Percentiles rank a stretch among this genome's conserved stretches.
These are phyloP conservation scores for Oreohelix idahoensis DNA, from an alignment of 1,140 invertebrate species.

Conservation along the genomic window DNA sequence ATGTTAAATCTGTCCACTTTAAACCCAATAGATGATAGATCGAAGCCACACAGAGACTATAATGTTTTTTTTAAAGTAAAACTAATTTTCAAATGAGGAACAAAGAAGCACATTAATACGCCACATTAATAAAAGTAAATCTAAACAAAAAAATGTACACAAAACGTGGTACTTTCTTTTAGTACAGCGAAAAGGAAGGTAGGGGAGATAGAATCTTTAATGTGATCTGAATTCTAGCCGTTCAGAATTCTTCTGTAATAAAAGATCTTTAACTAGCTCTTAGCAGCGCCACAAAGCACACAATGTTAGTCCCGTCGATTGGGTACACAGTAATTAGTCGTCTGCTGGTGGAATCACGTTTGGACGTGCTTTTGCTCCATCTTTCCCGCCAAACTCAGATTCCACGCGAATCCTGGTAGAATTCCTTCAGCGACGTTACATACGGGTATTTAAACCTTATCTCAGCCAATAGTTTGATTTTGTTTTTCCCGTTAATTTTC, in stretches of 20 bases:
- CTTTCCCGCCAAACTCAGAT: neutral
- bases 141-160: no score
- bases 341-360: slow-evolving; percentile 7
- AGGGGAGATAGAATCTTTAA: neutral
- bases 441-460: no score
- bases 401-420: neutral
- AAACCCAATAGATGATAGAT: no score
- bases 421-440: no score
- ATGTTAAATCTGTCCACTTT: no score
- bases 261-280: slow-evolving; percentile 11
- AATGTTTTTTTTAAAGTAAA: no score
- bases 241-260: neutral
- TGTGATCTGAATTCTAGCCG: neutral
- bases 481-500: no score
- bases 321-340: slow-evolving; percentile 22
- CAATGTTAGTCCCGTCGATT: neutral
- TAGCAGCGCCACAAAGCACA: neutral
- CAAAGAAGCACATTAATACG: no score
- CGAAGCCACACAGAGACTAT: no score
- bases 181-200: neutral
- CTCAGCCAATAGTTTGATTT: no score
- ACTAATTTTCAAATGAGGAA: no score
- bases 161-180: neutral
- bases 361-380: neutral
- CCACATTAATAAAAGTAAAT: no score